Evolutionary conservation across 2,113 vertebrate species (phyloP).

Genomic region (Hypocryptadius cinnamomeus): DNA sequence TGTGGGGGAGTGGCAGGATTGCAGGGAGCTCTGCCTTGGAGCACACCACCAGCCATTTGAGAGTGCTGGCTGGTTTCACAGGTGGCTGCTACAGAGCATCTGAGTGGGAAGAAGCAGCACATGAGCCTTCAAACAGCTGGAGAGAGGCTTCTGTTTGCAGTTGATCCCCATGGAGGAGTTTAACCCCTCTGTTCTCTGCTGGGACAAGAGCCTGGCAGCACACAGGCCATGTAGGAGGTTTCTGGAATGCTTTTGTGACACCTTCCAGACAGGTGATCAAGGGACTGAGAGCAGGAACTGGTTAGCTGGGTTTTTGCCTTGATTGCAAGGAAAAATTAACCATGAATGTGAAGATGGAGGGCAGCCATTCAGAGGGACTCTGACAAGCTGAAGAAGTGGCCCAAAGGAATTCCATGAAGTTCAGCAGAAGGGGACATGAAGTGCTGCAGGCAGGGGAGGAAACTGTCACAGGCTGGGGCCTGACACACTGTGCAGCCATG

Average conservation of each 20-base stretch:
- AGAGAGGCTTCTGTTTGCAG: background rate
- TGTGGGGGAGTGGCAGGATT: background rate
- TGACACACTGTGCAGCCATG: background rate
- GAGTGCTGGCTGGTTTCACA: background rate
- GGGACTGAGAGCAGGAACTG: background rate
- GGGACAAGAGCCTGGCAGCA: background rate
- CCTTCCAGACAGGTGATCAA: background rate
- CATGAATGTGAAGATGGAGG: background rate
- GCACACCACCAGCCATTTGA: background rate
- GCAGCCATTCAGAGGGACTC: background rate
- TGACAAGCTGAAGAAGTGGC: background rate
- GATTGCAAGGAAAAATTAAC: background rate
- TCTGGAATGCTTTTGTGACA: background rate
- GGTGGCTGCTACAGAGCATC: background rate
- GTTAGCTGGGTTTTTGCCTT: background rate
- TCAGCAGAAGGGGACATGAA: background rate
- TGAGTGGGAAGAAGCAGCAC: background rate
- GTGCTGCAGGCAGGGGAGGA: background rate
- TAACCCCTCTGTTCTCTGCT: background rate
- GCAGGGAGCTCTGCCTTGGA: background rate
- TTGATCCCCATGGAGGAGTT: rapidly evolving
- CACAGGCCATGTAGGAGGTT: background rate
- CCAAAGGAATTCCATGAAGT: background rate
- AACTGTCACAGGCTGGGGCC: background rate
- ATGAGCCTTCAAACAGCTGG: background rate